phyloP scores from a whole-genome alignment of 1,140 invertebrate species.

The Cardiocondyla obscurior region DNA sequence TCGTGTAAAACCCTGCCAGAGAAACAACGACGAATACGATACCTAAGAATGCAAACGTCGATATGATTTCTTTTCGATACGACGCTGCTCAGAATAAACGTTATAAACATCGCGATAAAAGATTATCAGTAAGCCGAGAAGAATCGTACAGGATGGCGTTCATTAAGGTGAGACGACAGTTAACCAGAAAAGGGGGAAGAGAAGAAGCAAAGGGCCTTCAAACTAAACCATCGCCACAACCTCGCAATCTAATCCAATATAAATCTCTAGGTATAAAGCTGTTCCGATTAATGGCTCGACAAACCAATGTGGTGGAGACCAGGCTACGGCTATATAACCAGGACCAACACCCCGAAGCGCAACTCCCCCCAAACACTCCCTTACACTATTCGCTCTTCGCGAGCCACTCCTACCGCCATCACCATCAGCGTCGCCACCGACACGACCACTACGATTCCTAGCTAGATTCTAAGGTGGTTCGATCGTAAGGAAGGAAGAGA shows the following conservation, averaged over 20 bases:
- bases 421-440: conserved; percentile 65
- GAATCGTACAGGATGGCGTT: conserved; percentile 68
- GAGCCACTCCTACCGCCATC: conserved; percentile 69
- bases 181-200: conserved; percentile 41
- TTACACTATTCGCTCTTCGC: conserved; percentile 61
- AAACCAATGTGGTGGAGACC: conserved; percentile 81
- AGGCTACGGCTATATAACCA: conserved; percentile 68
- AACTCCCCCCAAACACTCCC: conserved; percentile 28
- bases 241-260: conserved; percentile 80
- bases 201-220: conserved; percentile 68
- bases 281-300: conserved; percentile 82
- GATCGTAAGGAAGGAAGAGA: conserved; percentile 63
- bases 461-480: conserved; percentile 54
- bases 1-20: not conserved
- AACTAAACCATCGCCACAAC: conserved; percentile 75
- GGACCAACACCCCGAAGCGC: conserved; percentile 65
- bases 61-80: not conserved
- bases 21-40: not conserved
- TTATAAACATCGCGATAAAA: not conserved
- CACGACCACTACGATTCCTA: conserved; percentile 63
- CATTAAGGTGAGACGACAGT: conserved; percentile 67
- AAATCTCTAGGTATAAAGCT: conserved; percentile 82
- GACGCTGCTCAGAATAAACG: conserved; percentile 48
- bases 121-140: not conserved
- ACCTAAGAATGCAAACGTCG: too few relatives aligned